These are phyloP conservation scores for Eupeodes latifasciatus DNA, from an alignment of 2,888 invertebrate species.

Conservation along the genomic window DNA sequence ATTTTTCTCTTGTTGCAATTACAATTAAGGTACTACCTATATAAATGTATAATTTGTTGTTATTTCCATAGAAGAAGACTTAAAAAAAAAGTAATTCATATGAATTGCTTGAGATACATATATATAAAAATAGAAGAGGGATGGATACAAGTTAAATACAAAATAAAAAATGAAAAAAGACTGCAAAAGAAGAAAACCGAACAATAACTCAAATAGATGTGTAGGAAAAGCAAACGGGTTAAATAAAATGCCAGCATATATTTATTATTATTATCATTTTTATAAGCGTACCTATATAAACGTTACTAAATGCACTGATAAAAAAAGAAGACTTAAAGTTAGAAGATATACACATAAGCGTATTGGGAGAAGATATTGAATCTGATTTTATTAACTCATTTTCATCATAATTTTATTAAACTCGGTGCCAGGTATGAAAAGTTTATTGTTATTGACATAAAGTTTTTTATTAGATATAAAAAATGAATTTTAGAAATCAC, in stretches of 20 bases:
- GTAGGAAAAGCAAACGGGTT: slow-evolving; percentile 69
- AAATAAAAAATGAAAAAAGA: slow-evolving; percentile 36
- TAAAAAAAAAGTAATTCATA: slow-evolving; percentile 39
- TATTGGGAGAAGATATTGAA: background rate
- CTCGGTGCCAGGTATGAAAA: no score
- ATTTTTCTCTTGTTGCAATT: slow-evolving; percentile 65
- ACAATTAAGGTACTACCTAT: slow-evolving; percentile 65
- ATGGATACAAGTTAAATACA: slow-evolving; percentile 10
- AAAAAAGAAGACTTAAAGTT: background rate
- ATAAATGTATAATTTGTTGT: slow-evolving; percentile 74
- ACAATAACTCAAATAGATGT: slow-evolving; percentile 64
- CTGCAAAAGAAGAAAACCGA: slow-evolving; percentile 64
- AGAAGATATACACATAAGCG: background rate
- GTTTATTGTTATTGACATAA: no score
- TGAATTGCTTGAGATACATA: slow-evolving; percentile 70
- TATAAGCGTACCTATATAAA: slow-evolving; percentile 40
- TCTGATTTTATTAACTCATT: no score
- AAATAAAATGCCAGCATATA: slow-evolving; percentile 73
- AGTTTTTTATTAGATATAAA: no score
- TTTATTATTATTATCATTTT: slow-evolving; percentile 74
- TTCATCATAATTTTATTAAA: no score
- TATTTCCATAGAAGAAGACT: slow-evolving; percentile 60
- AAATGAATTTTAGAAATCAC: no score
- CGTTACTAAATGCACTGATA: slow-evolving; percentile 28
- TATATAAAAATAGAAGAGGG: slow-evolving; percentile 52